Evolutionary conservation across 2,113 vertebrate genomes (phyloP), one percentile per base, ranked within the genome.

Genomic region (Leptobrachium leishanense): DNA sequence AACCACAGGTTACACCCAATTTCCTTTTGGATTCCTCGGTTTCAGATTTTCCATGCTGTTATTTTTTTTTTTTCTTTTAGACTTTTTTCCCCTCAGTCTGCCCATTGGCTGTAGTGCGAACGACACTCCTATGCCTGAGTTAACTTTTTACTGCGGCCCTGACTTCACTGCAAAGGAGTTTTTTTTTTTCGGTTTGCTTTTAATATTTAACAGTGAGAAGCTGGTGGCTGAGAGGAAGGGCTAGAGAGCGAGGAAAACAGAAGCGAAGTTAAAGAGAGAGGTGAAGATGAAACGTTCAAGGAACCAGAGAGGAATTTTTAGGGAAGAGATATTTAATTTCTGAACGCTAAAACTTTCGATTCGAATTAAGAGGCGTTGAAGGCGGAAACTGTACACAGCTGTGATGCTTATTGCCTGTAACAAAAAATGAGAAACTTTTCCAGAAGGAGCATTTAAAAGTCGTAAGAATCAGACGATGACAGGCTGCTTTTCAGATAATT

Each of bases 1-100:
- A 53, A 39, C 50, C 69, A 55, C 46, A 76, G 72, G 81, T 81
- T 81, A 76, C 82, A 78, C 80, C 82, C 82, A 77, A 63, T 68
- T 64, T 68, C 71, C 67, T 43, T 53, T 69, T 44, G 80, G 62
- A 85, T 79, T 83, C 76, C 65, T 77, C 39, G 50, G 69, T 73
- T 82, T 81, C 68, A n/a, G 4, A 75, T 67, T 50, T 43, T 44
- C 55, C 62, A 43, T 43, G 7, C 40, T 12, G 57, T 77, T 57
- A 50, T 66, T 0, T 31, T 31, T 31, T 79, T 67, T 68, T 74
- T 68, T 79, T 67, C 59, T 74, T 68, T 62, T 62, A 72, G 53
- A 67, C 31, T 55, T 44, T 40, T 59, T 46, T 41, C 41, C 69
- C 55, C 46, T 50, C 46, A 55, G 7, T 59, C 78, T 68, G 79